Conservation (phyloP, 2,888 invertebrate species). For the Syrista parreyssii region DNA sequence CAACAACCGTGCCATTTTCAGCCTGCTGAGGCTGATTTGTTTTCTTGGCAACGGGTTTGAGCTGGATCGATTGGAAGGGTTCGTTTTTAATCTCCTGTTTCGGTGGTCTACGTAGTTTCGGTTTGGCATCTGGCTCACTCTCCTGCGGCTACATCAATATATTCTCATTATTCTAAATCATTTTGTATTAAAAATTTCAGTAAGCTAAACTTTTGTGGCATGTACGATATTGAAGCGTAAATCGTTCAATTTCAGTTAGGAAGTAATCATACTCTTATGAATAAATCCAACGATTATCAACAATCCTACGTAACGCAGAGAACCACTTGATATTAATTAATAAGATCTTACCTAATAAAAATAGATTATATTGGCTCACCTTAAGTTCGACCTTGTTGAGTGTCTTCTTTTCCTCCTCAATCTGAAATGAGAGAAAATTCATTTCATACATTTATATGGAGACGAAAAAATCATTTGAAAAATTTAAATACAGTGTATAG, state of each 20-base stretch:
- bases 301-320: neutral
- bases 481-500: neutral
- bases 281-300: neutral
- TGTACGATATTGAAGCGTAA: neutral
- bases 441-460: neutral
- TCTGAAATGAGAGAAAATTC: constrained; percentile 32
- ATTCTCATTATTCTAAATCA: neutral
- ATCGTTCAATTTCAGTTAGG: neutral
- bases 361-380: constrained; percentile 44
- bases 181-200: neutral
- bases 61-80: constrained; percentile 71
- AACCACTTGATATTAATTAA: neutral
- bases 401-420: constrained; percentile 54
- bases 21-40: constrained; percentile 48
- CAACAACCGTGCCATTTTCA: constrained; percentile 52
- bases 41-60: constrained; percentile 70
- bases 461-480: neutral
- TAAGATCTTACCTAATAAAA: neutral
- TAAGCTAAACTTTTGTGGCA: neutral
- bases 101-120: constrained; percentile 65
- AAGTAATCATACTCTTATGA: neutral
- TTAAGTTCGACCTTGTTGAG: constrained; percentile 65
- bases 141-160: constrained; percentile 54
- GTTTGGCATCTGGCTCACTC: constrained; percentile 59
- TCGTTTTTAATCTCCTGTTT: constrained; percentile 68